Evolutionary conservation across 2,113 vertebrate species (phyloP).

Genomic region (Anolis sagrei): DNA sequence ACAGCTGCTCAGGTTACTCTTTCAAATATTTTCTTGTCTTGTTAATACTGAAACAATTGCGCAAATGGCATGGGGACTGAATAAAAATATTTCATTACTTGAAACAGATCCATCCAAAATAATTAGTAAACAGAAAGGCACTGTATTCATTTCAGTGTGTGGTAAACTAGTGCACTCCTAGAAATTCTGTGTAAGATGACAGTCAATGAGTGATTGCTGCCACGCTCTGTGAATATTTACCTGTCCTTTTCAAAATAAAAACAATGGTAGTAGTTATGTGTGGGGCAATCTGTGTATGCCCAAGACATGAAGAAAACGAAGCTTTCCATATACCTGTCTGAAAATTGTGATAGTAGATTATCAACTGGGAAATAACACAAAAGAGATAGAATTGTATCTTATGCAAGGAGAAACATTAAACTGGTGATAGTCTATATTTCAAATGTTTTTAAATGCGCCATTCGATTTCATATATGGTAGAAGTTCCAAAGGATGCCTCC

Average conservation of each 20-base stretch:
- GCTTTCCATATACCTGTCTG: neutral
- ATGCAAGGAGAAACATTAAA: neutral
- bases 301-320: neutral
- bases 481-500: neutral
- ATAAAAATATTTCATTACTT: constrained; percentile 15
- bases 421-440: neutral
- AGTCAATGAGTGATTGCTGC: neutral
- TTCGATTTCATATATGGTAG: neutral
- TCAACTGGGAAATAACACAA: neutral
- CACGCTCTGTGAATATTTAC: neutral
- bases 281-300: neutral
- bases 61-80: constrained; percentile 25
- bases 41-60: neutral
- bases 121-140: neutral
- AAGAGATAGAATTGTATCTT: neutral
- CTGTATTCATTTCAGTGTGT: neutral
- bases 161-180: neutral
- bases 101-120: constrained; percentile 10
- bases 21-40: constrained; percentile 43
- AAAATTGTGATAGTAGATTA: neutral
- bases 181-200: neutral
- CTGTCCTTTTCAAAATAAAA: neutral
- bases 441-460: neutral
- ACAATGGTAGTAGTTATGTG: no score
- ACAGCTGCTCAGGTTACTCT: constrained; percentile 63